Percentiles rank a stretch among this genome's conserved stretches.
Evolutionary conservation across 2,888 invertebrate genomes (phyloP).

Genomic region (Halocaridina rubra): DNA sequence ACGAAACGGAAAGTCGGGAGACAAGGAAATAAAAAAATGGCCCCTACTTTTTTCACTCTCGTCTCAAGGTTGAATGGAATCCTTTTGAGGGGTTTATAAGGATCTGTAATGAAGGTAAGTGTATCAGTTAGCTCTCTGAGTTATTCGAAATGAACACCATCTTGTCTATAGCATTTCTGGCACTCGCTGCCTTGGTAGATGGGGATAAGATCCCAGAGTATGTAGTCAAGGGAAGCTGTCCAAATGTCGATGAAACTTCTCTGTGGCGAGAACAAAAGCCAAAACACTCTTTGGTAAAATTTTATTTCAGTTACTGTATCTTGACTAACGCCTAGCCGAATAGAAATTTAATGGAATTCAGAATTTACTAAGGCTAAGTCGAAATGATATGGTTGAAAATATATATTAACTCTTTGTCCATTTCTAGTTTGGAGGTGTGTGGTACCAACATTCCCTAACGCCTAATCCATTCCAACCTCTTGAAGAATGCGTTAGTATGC

Average conservation of each 20-base stretch:
- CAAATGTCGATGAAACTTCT: neutral
- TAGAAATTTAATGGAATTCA: too few relatives aligned
- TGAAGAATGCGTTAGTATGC: neutral
- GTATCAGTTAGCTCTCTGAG: neutral
- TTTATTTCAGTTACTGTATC: too few relatives aligned
- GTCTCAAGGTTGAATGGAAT: neutral
- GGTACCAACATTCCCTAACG: neutral
- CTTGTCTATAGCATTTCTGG: neutral
- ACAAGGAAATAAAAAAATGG: too few relatives aligned
- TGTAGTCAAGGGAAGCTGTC: neutral
- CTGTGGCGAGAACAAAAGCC: neutral
- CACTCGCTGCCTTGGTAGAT: neutral
- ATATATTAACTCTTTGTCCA: neutral
- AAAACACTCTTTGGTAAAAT: neutral
- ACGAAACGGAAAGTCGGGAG: too few relatives aligned
- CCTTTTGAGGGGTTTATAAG: neutral
- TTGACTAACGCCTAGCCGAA: too few relatives aligned
- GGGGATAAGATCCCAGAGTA: neutral
- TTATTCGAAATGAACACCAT: neutral
- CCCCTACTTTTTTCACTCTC: too few relatives aligned
- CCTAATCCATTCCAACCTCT: slow-evolving; percentile 8
- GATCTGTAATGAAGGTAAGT: neutral
- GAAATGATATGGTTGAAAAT: neutral
- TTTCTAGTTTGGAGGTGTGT: slow-evolving; percentile 21
- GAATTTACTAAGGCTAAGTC: too few relatives aligned